A percentile compares a stretch with the other conserved stretches of the same genome.
Conservation (phyloP, 1,140 invertebrate genomes). For the Bombus superbus region DNA sequence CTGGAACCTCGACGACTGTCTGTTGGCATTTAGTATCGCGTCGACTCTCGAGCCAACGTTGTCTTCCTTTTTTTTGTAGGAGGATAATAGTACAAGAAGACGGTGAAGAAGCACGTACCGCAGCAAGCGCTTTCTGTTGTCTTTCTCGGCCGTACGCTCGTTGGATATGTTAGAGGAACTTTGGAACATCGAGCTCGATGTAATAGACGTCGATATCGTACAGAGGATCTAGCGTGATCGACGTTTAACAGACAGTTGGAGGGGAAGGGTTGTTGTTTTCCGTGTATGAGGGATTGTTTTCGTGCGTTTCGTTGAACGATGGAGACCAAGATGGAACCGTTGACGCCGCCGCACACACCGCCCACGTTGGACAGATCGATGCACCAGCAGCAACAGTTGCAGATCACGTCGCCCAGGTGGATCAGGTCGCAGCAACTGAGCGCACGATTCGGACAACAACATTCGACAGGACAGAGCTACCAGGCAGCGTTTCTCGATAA, state of each 20-base stretch:
- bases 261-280: not conserved
- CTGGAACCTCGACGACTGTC: conserved; percentile 33
- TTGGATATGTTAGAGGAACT: not conserved
- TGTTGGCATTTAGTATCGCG: conserved; percentile 71
- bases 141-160: too few relatives aligned
- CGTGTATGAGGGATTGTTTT: not conserved
- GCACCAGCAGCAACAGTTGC: conserved; percentile 48
- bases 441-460: conserved; percentile 46
- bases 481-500: conserved; percentile 86
- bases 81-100: rapidly evolving
- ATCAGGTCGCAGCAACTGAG: conserved; percentile 52
- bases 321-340: conserved; percentile 78
- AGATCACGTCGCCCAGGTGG: conserved; percentile 62
- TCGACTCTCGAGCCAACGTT: conserved; percentile 70
- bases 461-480: conserved; percentile 78
- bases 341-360: conserved; percentile 89
- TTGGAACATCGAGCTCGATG: too few relatives aligned
- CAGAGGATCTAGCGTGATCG: not conserved
- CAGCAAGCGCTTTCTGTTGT: too few relatives aligned
- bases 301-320: not conserved
- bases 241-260: not conserved
- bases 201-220: not conserved
- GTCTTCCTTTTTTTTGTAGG: conserved; percentile 68
- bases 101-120: too few relatives aligned
- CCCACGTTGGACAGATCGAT: conserved; percentile 82